Conservation (phyloP, 2,797 vertebrate genomes). For the Carcharodon carcharias region DNA sequence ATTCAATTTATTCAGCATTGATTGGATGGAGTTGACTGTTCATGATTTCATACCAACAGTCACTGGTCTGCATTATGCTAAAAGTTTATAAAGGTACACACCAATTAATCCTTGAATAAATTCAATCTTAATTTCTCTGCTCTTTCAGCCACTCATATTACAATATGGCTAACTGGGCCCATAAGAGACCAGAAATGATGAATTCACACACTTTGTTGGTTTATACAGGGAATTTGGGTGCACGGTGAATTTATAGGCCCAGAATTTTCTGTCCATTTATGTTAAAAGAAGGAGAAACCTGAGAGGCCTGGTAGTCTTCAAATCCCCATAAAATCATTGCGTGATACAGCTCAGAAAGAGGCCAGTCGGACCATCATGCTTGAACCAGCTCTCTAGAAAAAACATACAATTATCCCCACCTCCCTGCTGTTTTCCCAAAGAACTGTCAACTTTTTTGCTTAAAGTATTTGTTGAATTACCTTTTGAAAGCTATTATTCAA, state of each 20-base stretch:
- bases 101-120: not conserved
- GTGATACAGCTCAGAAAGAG: not conserved
- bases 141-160: constrained; percentile 47
- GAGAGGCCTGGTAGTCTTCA: not conserved
- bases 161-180: constrained; percentile 15
- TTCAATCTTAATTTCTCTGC: constrained; percentile 42
- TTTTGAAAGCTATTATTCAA: not conserved
- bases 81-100: not conserved
- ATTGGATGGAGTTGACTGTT: constrained; percentile 67
- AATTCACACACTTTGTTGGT: too few relatives aligned
- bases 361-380: not conserved
- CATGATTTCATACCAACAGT: constrained; percentile 49
- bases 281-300: not conserved
- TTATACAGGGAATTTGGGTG: not conserved
- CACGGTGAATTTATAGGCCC: not conserved
- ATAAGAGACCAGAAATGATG: not conserved
- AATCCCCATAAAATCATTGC: not conserved
- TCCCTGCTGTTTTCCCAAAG: not conserved
- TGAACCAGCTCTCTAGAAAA: not conserved
- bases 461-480: not conserved
- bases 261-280: too few relatives aligned
- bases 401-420: not conserved
- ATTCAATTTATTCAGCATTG: constrained; percentile 20
- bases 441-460: not conserved
- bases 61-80: not conserved